These are phyloP conservation scores for Prinia subflava DNA, from an alignment of 2,113 vertebrate genomes.

Conservation along the genomic window DNA sequence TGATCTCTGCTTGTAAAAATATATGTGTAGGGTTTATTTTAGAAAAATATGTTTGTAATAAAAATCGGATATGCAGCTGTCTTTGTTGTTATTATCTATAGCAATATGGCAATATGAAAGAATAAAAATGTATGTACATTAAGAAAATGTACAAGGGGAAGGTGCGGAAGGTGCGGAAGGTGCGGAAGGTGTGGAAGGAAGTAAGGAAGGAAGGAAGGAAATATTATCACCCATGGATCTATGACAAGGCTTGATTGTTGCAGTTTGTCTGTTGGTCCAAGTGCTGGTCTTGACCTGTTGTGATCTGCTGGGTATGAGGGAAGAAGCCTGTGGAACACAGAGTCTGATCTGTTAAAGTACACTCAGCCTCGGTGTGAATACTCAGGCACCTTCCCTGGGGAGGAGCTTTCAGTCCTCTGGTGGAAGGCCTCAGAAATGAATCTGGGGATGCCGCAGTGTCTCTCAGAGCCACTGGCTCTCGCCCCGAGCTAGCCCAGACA, in stretches of 20 bases:
- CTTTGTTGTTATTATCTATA: neutral
- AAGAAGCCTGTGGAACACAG: neutral
- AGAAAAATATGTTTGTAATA: neutral
- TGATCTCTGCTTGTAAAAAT: neutral
- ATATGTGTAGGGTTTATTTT: neutral
- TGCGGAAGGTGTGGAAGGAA: no score
- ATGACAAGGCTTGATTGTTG: neutral
- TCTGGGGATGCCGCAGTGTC: no score
- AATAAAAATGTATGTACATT: neutral
- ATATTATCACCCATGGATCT: neutral
- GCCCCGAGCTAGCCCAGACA: no score
- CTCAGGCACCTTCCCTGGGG: no score
- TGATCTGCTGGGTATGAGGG: neutral
- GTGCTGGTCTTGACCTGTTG: neutral
- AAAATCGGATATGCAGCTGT: neutral
- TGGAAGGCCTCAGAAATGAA: neutral
- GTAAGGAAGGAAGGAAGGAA: neutral
- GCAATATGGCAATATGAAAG: neutral
- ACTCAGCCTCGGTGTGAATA: neutral
- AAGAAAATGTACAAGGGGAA: neutral
- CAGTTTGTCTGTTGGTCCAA: neutral
- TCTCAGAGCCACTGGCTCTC: no score
- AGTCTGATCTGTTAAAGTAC: neutral
- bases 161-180: no score
- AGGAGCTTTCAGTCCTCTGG: neutral